Percentiles rank a stretch among this genome's conserved stretches.
Conservation (phyloP, 2,888 invertebrate species). For the Drosophila kuntzei region DNA sequence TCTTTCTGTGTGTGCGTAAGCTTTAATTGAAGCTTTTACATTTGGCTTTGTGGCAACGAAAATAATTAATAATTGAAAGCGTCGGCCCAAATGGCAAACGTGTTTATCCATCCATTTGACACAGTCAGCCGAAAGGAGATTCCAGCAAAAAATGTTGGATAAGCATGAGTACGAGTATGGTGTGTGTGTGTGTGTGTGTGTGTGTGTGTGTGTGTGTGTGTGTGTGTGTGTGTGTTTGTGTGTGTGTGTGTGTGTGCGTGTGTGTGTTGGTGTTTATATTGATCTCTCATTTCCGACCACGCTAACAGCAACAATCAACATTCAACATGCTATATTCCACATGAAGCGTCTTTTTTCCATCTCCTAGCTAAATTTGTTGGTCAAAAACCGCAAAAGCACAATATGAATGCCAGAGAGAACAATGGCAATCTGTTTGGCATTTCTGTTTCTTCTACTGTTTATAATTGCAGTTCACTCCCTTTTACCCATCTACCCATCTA, state of each 20-base stretch:
- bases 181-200: not conserved
- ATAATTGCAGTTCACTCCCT: conserved; percentile 23
- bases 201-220: conserved; percentile 2
- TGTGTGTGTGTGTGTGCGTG: not conserved
- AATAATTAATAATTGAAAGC: conserved; percentile 76
- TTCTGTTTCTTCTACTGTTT: conserved; percentile 10
- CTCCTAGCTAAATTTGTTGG: conserved; percentile 42
- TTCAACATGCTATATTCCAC: conserved; percentile 16
- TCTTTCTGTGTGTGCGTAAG: conserved; percentile 41
- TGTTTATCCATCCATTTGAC: conserved; percentile 58
- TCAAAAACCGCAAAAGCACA: conserved; percentile 51
- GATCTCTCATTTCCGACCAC: conserved; percentile 30
- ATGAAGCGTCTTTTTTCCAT: conserved; percentile 21
- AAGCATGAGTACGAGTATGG: not conserved
- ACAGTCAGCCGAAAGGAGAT: conserved; percentile 6
- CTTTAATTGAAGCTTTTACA: conserved; percentile 75
- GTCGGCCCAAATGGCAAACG: conserved; percentile 45
- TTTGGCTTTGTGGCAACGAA: conserved; percentile 75
- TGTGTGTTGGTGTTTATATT: conserved; percentile 11
- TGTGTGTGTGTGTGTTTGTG: conserved; percentile 1
- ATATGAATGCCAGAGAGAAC: conserved; percentile 40
- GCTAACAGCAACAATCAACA: conserved; percentile 36
- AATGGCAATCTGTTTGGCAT: conserved; percentile 19
- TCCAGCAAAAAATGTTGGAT: not conserved
- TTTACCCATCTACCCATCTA: not conserved